Percentiles rank a stretch among this genome's conserved stretches.
phyloP scores from a whole-genome alignment of 2,113 vertebrate genomes.

The Nettapus auritus region DNA sequence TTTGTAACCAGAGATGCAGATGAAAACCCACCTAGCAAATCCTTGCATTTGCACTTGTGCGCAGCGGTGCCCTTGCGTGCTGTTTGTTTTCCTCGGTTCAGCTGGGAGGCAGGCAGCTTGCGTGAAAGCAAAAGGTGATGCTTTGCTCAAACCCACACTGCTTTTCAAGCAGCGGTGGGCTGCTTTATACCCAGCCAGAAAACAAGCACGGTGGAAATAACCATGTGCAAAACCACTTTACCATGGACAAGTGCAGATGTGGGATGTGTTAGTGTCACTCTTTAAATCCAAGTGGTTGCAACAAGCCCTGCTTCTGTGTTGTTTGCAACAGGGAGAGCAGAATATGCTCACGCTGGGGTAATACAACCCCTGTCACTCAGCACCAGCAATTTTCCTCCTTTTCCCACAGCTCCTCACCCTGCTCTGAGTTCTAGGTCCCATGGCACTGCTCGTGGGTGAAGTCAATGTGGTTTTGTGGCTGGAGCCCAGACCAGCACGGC shows the following conservation, averaged over 20 bases:
- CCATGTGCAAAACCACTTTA: neutral
- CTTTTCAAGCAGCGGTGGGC: neutral
- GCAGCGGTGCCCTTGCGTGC: neutral
- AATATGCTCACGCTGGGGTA: neutral
- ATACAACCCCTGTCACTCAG: neutral
- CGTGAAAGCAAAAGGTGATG: slow-evolving; percentile 27
- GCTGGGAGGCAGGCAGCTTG: neutral
- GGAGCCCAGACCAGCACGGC: neutral
- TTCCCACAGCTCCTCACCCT: neutral
- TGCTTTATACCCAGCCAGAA: neutral
- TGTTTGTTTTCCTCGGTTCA: slow-evolving; percentile 43
- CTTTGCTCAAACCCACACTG: neutral
- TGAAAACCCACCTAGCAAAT: neutral
- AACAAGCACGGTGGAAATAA: neutral
- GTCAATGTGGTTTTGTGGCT: neutral
- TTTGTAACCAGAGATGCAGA: neutral
- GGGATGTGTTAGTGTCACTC: neutral
- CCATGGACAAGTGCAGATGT: neutral
- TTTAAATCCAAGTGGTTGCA: neutral
- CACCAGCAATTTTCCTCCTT: neutral
- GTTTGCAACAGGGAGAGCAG: neutral
- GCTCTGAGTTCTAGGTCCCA: neutral
- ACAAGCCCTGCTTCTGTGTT: no score
- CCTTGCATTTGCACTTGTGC: neutral
- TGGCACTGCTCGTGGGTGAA: neutral